A percentile compares a stretch with the other conserved stretches of the same genome.
phyloP scores from a whole-genome alignment of 2,113 vertebrate species.

The Upupa epops region DNA sequence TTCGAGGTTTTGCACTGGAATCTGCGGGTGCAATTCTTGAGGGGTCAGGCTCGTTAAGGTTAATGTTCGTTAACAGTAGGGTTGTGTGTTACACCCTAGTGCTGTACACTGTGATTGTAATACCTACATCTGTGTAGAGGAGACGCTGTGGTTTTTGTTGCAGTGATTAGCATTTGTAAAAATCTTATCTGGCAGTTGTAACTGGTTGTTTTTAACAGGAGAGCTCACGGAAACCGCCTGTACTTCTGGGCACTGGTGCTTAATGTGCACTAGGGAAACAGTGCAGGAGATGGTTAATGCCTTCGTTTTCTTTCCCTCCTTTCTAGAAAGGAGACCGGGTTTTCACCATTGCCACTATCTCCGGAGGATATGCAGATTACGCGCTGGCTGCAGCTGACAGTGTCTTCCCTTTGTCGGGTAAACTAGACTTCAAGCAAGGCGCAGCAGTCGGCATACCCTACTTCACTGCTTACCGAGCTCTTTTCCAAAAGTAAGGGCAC shows the following conservation, averaged over 20 bases:
- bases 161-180: not conserved
- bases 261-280: not conserved
- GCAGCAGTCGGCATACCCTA: conserved; percentile 88
- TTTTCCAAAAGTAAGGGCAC: conserved; percentile 85
- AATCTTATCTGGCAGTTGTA: not conserved
- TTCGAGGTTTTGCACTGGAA: not conserved
- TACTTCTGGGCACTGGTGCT: not conserved
- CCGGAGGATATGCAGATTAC: conserved; percentile 91
- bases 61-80: not conserved
- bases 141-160: not conserved
- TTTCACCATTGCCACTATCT: conserved; percentile 79
- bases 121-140: not conserved
- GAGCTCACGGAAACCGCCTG: not conserved
- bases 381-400: conserved; percentile 75
- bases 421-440: conserved; percentile 85
- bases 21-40: not conserved
- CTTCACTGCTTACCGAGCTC: conserved; percentile 92
- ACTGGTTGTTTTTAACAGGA: not conserved
- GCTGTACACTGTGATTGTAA: not conserved
- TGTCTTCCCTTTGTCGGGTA: conserved; percentile 80
- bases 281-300: not conserved
- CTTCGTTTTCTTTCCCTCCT: not conserved
- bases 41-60: not conserved
- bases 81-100: not conserved
- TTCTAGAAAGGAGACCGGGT: conserved; percentile 87